Evolutionary conservation across 2,888 invertebrate species (phyloP).

Genomic region (Himalopsyche tibetana): DNA sequence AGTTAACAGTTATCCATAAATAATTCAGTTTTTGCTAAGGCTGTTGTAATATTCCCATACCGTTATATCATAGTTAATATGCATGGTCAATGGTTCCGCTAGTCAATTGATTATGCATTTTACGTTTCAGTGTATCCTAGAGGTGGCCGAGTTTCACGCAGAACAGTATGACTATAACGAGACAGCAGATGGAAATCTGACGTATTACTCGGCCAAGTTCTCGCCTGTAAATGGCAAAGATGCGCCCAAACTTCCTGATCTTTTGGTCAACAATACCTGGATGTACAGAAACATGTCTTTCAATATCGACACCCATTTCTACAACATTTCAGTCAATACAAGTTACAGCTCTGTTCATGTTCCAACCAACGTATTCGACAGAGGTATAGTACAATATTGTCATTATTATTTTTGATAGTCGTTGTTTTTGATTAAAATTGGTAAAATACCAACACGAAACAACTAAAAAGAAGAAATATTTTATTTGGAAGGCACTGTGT

Average conservation of each 20-base stretch:
- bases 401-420: too few species aligned
- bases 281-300: constrained; percentile 78
- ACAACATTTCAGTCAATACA: constrained; percentile 88
- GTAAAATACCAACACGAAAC: too few species aligned
- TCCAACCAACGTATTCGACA: constrained; percentile 94
- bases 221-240: constrained; percentile 75
- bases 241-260: constrained; percentile 68
- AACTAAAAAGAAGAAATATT: too few species aligned
- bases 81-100: too few species aligned
- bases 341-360: constrained; percentile 92
- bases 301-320: constrained; percentile 88
- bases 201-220: constrained; percentile 90
- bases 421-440: too few species aligned
- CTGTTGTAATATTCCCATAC: too few species aligned
- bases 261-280: constrained; percentile 68
- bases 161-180: constrained; percentile 78
- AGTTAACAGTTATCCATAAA: too few species aligned
- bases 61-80: too few species aligned
- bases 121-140: constrained; percentile 83
- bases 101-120: not conserved
- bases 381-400: constrained; percentile 75
- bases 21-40: too few species aligned
- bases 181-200: constrained; percentile 71
- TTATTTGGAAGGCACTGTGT: too few species aligned
- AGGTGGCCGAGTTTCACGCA: constrained; percentile 83